Conservation (phyloP, 2,113 vertebrate genomes). For the Gymnobelideus leadbeateri region DNA sequence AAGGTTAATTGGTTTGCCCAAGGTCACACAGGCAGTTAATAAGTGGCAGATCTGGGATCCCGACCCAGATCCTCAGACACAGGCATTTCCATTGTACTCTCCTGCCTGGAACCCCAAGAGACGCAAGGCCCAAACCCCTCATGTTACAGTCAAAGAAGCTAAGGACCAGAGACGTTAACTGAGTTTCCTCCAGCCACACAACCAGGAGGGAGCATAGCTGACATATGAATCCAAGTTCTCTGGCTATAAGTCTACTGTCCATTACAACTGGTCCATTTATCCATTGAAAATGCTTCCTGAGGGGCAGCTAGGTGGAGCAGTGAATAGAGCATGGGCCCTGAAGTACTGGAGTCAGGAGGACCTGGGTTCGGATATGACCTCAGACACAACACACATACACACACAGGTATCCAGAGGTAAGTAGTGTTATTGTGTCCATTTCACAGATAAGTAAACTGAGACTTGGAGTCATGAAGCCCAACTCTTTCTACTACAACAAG, state of each 20-base stretch:
- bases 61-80: not conserved
- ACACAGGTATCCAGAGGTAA: not conserved
- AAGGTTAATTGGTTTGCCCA: too few relatives aligned
- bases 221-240: not conserved
- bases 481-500: not conserved
- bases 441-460: constrained; percentile 11
- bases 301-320: too few relatives aligned
- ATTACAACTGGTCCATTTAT: not conserved
- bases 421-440: not conserved
- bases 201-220: not conserved
- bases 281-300: too few relatives aligned
- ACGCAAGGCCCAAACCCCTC: too few relatives aligned
- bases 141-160: not conserved
- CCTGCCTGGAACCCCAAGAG: not conserved
- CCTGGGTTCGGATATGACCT: too few relatives aligned
- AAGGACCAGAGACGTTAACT: not conserved
- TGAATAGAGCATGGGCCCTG: too few relatives aligned
- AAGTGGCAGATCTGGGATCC: not conserved
- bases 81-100: not conserved
- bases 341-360: too few relatives aligned
- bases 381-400: too few relatives aligned
- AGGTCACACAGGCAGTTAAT: not conserved
- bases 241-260: not conserved
- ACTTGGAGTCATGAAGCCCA: not conserved
- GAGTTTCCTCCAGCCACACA: constrained; percentile 9